Evolutionary conservation across 2,797 vertebrate genomes (phyloP), one percentile per base, ranked within the genome.

Genomic region (Anguilla pacifica): DNA sequence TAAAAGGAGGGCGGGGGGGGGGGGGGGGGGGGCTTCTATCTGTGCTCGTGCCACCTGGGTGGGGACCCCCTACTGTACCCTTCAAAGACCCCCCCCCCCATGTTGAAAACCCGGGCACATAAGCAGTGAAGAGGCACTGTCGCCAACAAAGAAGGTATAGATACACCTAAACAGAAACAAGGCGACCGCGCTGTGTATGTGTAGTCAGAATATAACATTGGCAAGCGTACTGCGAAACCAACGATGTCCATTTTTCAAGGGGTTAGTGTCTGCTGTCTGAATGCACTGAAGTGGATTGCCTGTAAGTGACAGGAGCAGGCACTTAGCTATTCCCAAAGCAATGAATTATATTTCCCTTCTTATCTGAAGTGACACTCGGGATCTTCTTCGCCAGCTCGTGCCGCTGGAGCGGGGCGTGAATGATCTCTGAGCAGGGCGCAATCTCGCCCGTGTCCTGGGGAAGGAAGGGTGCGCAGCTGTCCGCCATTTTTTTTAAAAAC

Each of bases 311-410:
- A 93, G 93, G 85, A 89, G 93, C 94, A 93, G 93, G 94, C 94
- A 94, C 94, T 94, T 95, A 93, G 59, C 92, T 55, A 87, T 89
- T 95, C 95, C 94, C 95, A 91, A 88, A 89, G 94, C 94, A 90
- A 88, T 92, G 88, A 88, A 91, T 92, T 93, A 92, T 91, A 94
- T 94, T 94, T 93, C 91, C 91, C 82, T 43, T 88, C 94, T 96
- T 95, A 95, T 95, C 94, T 94, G 92, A 95, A 95, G 93, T 94
- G 95, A 95, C 95, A 94, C 92, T 93, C 91, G 88, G 91, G 92
- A 28, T 94, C 92, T 92, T 93, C 90, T 13, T 88, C 88, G 89
- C 91, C 90, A 90, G 91, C 91, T 90, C 90, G 83, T 89, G 94
- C 64, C 85, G 94, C 59, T 86, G 82, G 88, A 92, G 94, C 93